phyloP scores from a whole-genome alignment of 1,140 invertebrate species.

The Drosophila arizonae region DNA sequence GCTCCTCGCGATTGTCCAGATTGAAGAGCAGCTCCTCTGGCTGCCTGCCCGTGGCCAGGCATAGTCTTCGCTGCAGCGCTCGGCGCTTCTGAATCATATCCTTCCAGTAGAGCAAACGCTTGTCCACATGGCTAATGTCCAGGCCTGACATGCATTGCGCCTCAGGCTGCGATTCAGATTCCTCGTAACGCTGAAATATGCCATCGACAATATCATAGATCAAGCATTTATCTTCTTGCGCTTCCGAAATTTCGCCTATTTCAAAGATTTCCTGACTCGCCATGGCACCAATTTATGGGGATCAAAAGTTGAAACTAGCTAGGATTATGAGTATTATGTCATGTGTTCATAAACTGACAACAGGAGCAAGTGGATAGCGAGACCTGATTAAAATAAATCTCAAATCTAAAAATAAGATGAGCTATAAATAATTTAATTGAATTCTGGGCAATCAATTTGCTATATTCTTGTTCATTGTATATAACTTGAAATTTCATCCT shows the following conservation, averaged over 20 bases:
- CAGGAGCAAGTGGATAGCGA: neutral
- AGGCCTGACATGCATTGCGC: neutral
- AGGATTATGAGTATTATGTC: neutral
- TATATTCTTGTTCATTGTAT: no score
- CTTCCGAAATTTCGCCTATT: neutral
- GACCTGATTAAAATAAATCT: neutral
- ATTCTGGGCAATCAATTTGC: no score
- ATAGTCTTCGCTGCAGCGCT: conserved; percentile 35
- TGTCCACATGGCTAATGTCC: conserved; percentile 38
- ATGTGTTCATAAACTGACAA: neutral
- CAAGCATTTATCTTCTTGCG: neutral
- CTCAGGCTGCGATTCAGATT: conserved; percentile 10
- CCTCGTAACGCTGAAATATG: conserved; percentile 24
- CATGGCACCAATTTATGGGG: neutral
- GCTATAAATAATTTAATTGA: no score
- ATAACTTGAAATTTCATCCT: neutral
- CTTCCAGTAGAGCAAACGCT: conserved; percentile 70
- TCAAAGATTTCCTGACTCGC: neutral
- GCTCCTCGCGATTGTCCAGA: conserved; percentile 32
- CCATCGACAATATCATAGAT: conserved; percentile 40
- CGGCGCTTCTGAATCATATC: conserved; percentile 49
- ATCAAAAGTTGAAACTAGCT: neutral
- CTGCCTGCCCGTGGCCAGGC: conserved; percentile 13
- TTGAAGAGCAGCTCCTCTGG: conserved; percentile 37
- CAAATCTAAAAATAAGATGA: no score